Base-by-base conservation (phyloP, 37 sponge, comb jelly and placozoan genomes). In the Aphrocallistes beatrix region DNA sequence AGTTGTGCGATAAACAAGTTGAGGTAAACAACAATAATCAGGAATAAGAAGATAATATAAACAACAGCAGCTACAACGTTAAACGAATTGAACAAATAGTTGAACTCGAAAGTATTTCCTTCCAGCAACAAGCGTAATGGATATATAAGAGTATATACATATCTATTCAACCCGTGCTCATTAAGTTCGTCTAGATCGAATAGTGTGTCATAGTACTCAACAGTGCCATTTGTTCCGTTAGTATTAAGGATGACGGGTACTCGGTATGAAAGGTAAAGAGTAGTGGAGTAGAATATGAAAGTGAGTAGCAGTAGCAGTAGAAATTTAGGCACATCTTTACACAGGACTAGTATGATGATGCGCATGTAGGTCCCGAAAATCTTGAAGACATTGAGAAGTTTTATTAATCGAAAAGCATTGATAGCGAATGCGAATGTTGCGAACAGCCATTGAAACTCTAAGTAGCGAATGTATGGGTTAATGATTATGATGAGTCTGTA, bases 231-330 rank as follows among this genome's bases (percentile, higher is more conserved):
- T 32, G 75, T 13, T 1, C 75, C 75, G 75, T 3, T 60, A 19
- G 10, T 6, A 25, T 30, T 30, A 1, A 60, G 6, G 3, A 60
- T 60, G 3, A 60, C n/a, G 28, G 75, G 75, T 60, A 60, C 75
- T 19, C 75, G 75, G 34, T 25, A 60, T 25, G 75, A 60, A 6
- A 60, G 75, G 34, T 60, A 60, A 30, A 60, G 75, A 25, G 75
- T 60, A 13, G 75, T 60, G 34, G 75, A 60, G 34, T 25, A 60
- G 21, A 60, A 60, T 19, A 60, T 25, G 34, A 60, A 60, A 21
- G 75, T 60, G 25, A 60, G 75, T 19, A 60, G n/a, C 75, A 60
- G 75, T 60, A 60, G 75, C 75, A 60, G n/a, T 30, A 60, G 75
- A 60, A 60, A 60, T 13, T 60, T 60, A 6, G 75, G 75, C 3